Evolutionary conservation across 2,888 invertebrate species (phyloP).

Genomic region (Trichogramma dendrolimi): DNA sequence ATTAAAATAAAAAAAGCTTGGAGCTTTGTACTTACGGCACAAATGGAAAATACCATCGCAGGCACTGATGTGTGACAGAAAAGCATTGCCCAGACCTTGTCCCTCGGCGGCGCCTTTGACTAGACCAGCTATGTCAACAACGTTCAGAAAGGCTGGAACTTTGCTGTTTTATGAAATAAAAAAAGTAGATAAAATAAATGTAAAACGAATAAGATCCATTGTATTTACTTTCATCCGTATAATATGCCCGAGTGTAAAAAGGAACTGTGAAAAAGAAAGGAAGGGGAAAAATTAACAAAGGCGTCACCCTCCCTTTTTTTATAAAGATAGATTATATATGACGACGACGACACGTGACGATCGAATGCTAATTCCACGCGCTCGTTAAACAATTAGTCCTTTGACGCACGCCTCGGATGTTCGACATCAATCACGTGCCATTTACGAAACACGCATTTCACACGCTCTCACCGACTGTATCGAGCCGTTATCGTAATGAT

Average conservation of each 20-base stretch:
- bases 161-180: conserved; percentile 64
- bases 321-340: conserved; percentile 1
- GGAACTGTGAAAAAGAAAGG: background rate
- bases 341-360: conserved; percentile 29
- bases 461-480: no score
- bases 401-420: conserved; percentile 24
- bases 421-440: no score
- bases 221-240: conserved; percentile 1
- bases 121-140: conserved; percentile 97
- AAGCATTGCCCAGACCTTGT: conserved; percentile 96
- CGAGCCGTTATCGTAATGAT: no score
- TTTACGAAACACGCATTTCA: no score
- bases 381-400: conserved; percentile 50
- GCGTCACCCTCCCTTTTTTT: background rate
- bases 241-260: background rate
- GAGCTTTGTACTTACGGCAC: conserved; percentile 69
- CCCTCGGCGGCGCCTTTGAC: conserved; percentile 98
- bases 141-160: conserved; percentile 95
- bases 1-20: background rate
- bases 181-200: background rate
- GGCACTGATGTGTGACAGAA: conserved; percentile 96
- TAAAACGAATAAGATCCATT: background rate
- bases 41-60: conserved; percentile 98
- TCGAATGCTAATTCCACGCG: conserved; percentile 46
- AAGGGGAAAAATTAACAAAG: background rate